Conservation (phyloP, 2,888 invertebrate species). For the Hartigia nigra region DNA sequence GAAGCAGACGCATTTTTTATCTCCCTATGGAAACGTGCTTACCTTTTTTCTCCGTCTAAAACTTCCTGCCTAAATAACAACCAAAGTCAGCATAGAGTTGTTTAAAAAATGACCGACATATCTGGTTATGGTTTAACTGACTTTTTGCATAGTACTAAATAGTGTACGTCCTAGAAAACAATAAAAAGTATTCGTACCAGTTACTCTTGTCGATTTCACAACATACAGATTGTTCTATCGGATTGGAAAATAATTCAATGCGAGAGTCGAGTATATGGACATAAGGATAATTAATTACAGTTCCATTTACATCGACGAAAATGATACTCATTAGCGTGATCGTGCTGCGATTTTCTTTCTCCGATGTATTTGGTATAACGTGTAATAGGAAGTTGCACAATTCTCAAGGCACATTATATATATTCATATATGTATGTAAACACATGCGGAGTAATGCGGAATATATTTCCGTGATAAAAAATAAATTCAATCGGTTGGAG, state of each 20-base stretch:
- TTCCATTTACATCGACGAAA: not conserved
- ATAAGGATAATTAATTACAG: not conserved
- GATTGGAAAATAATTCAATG: not conserved
- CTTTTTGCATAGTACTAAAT: not conserved
- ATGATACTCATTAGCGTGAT: not conserved
- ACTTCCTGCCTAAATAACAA: not conserved
- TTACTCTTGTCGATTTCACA: not conserved
- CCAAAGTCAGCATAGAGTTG: not conserved
- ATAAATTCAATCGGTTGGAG: not conserved
- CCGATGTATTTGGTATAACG: not conserved
- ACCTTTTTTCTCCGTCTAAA: not conserved
- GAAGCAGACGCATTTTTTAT: not conserved
- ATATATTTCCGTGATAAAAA: not conserved
- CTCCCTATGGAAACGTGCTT: not conserved
- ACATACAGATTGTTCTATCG: not conserved
- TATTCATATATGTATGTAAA: not conserved
- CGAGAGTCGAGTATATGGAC: not conserved
- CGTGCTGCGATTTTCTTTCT: not conserved
- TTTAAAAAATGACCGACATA: not conserved
- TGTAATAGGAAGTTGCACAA: not conserved
- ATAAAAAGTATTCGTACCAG: not conserved
- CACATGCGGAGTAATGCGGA: not conserved
- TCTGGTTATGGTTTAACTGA: not conserved
- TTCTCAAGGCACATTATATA: not conserved
- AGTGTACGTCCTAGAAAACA: not conserved